phyloP scores from a whole-genome alignment of 2,888 invertebrate genomes.

The Scrobipalpa costella region DNA sequence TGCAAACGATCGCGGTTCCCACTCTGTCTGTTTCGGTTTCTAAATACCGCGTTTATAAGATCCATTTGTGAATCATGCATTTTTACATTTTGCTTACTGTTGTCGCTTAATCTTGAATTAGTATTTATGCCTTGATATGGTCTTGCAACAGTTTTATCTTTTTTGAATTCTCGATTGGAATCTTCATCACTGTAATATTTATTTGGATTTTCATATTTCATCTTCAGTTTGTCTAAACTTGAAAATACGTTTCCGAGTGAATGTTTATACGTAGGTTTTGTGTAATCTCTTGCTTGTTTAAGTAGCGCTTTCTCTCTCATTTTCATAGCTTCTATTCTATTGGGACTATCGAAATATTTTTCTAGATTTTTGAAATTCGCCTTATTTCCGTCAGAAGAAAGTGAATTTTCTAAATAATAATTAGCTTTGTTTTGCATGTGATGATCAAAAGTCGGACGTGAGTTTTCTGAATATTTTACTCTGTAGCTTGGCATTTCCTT shows the following conservation, averaged over 20 bases:
- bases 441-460: background rate
- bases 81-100: no score
- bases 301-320: background rate
- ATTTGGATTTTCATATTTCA: background rate
- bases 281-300: background rate
- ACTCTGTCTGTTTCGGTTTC: background rate
- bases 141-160: no score
- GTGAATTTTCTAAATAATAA: background rate
- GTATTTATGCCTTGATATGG: no score
- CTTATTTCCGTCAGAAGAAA: background rate
- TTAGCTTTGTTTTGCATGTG: background rate
- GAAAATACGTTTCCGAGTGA: background rate
- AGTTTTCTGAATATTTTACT: background rate
- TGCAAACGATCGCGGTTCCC: background rate
- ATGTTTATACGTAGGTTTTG: background rate
- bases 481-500: slow-evolving; percentile 1
- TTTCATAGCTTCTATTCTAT: background rate
- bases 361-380: background rate
- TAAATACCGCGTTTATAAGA: slow-evolving; percentile 1
- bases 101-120: no score
- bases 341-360: slow-evolving; percentile 1
- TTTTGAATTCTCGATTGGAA: background rate
- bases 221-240: background rate
- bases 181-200: slow-evolving; percentile 3
- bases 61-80: background rate